Evolutionary conservation across 2,888 invertebrate genomes (phyloP).

Genomic region (Margaritifera margaritifera): DNA sequence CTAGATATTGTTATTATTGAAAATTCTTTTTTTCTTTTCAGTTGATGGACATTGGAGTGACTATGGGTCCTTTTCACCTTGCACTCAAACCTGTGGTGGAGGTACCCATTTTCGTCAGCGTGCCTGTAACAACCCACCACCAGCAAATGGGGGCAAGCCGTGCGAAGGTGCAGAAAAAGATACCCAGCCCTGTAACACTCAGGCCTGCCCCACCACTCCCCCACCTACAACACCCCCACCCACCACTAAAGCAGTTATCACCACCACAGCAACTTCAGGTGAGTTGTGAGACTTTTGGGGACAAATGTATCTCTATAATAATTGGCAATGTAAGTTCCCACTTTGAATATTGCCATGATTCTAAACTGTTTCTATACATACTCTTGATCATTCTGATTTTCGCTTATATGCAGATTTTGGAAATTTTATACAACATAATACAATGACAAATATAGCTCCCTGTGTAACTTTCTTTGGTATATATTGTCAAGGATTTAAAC

Average conservation of each 20-base stretch:
- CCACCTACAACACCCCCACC: constrained; percentile 36
- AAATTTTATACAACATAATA: no score
- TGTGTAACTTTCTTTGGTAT: no score
- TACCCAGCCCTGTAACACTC: constrained; percentile 42
- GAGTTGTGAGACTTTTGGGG: neutral
- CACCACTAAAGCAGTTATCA: constrained; percentile 10
- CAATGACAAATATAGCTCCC: no score
- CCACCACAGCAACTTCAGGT: constrained; percentile 37
- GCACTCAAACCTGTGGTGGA: constrained; percentile 54
- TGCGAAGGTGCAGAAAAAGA: constrained; percentile 46
- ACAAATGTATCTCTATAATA: no score
- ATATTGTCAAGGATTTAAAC: no score
- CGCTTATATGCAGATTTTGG: no score
- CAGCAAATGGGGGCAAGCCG: constrained; percentile 54
- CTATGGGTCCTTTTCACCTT: constrained; percentile 55
- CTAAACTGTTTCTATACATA: no score
- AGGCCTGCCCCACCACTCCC: constrained; percentile 51
- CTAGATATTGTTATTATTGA: neutral
- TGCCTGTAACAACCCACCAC: constrained; percentile 56
- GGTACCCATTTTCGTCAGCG: constrained; percentile 54
- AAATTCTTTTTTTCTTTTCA: constrained; percentile 13
- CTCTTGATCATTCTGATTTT: no score
- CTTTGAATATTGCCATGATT: no score
- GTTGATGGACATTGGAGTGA: constrained; percentile 58
- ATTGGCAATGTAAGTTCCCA: no score